Evolutionary conservation across 1,140 invertebrate genomes (phyloP), one percentile per base, ranked within the genome.

Genomic region (Zaprionus ghesquierei): DNA sequence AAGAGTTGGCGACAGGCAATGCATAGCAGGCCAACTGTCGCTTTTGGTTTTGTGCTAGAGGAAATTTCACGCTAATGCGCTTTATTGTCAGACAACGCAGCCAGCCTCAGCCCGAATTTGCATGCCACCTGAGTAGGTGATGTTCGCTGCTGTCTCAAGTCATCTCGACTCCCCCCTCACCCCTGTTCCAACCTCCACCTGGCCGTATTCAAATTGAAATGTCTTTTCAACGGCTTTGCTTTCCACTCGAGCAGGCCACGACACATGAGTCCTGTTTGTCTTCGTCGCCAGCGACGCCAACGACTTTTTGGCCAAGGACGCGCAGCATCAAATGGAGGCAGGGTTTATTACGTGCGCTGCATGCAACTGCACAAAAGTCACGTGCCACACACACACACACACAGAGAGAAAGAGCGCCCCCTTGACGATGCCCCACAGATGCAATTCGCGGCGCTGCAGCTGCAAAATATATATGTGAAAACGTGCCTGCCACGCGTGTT

Each of bases 241-340:
- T 87, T 87, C 84, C 84, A 87, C 82, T 89, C 76, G 79, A 79
- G 79, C 82, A 75, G 72, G 55, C 79, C 79, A 68, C 73, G 84
- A 89, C 79, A 84, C 85, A 89, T 80, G 79, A 89, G 85, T 89
- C 79, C 79, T 89, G 84, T 89, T 89, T 89, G 84, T 89, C 84
- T 89, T 84, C 74, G 73, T 80, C 60, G 80, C 64, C 56, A 62
- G 68, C 79, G 82, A 79, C 60, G 80, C 61, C 55, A 59, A 64
- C 78, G 82, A 79, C 79, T 79, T 87, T 89, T 79, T 77, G 72
- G 84, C 82, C 82, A 82, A 79, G 82, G 84, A 81, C 69, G 69
- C 46, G 46, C 13, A 53, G 41, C 25, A 51, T 33, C 31, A 65
- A 66, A 63, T 69, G 64, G 59, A 63, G 53, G 63, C 55, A 22